phyloP scores from a whole-genome alignment of 2,888 invertebrate genomes.

The Sthenelais limicola region DNA sequence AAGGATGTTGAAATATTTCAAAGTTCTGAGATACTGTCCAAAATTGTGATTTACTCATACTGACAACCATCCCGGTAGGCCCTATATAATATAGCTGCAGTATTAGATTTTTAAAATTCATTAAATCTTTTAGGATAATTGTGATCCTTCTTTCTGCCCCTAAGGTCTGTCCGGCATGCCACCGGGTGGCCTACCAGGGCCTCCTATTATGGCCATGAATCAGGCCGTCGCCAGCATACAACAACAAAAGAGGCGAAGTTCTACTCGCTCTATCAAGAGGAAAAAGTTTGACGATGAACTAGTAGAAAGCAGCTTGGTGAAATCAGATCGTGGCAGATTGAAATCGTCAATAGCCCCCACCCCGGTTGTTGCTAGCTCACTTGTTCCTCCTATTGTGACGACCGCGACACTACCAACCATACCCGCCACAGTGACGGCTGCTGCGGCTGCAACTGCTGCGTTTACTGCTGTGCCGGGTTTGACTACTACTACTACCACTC shows the following conservation, averaged over 20 bases:
- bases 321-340: slow-evolving; percentile 60
- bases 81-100: too few relatives aligned
- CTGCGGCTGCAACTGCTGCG: neutral
- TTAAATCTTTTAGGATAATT: too few relatives aligned
- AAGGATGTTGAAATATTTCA: too few relatives aligned
- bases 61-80: too few relatives aligned
- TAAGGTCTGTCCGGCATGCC: too few relatives aligned
- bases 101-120: too few relatives aligned
- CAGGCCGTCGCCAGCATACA: neutral
- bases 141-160: too few relatives aligned
- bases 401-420: neutral
- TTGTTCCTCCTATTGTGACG: neutral
- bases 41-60: too few relatives aligned
- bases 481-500: neutral
- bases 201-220: neutral
- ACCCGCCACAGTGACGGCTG: neutral
- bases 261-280: slow-evolving; percentile 93
- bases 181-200: neutral
- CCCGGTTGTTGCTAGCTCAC: neutral
- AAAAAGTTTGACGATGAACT: slow-evolving; percentile 97
- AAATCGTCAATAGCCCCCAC: slow-evolving; percentile 9
- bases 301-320: slow-evolving; percentile 89
- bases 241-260: slow-evolving; percentile 76
- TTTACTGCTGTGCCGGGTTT: slow-evolving; percentile 16
- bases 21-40: too few relatives aligned